Evolutionary conservation across 2,888 invertebrate species (phyloP), one percentile per base, ranked within the genome.

Genomic region (Chymomyza caudatula): DNA sequence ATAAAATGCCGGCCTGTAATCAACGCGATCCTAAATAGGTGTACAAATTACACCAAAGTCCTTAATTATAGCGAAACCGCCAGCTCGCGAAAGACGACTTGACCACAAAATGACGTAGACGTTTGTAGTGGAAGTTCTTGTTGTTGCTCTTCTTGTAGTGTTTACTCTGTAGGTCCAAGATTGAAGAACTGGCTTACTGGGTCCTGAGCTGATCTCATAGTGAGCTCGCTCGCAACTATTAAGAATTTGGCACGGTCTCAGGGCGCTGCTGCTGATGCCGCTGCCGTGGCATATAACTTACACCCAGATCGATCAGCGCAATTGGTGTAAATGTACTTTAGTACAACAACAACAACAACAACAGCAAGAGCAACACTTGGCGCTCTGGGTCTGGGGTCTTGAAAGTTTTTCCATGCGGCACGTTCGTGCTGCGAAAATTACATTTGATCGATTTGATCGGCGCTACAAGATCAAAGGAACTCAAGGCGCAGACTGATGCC

Each of bases 1-100:
- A 90, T 90, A 89, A 89, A 86, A 86, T 86, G 90, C 90, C 90
- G 90, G 89, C 88, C 90, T 90, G 88, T 90, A 90, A 90, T 90
- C 90, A 90, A 89, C 89, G 88, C 89, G 88, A 88, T 89, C 88
- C 89, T 90, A 89, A 90, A 90, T 90, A 90, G 89, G 89, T 87
- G 88, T 88, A 89, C 90, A 89, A 90, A 90, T 89, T 89, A 89
- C 87, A 87, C 82, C 87, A 87, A 88, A 88, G 89, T 89, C 90
- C 90, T 90, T 90, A 90, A 90, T 90, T 89, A 90, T 90, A 83
- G 86, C 87, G 85, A 87, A 87, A 87, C 88, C 88, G 89, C 87
- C 89, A 87, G 71, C 77, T 67, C 76, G 62, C 62, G 42, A 37
- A 19, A 54, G 52, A 42, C 44, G 52, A 42, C 44, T 49, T 22